A percentile compares a stretch with the other conserved stretches of the same genome.
These are phyloP conservation scores for Dicycla oo DNA, from an alignment of 2,888 invertebrate genomes.

Conservation along the genomic window DNA sequence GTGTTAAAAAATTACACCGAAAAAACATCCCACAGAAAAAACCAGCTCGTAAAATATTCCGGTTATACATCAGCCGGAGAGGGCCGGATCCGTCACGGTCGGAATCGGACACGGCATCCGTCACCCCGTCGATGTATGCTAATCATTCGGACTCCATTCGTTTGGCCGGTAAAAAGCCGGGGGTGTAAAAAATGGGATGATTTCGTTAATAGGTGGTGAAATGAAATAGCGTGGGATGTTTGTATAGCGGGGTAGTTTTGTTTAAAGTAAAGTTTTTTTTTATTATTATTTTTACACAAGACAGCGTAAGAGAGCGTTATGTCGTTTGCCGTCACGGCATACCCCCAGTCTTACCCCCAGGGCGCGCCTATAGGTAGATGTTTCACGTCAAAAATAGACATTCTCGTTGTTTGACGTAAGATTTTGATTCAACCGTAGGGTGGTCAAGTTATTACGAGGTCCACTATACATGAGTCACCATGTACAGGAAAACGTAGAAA, in stretches of 20 bases:
- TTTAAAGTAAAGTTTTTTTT: no score
- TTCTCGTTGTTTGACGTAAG: no score
- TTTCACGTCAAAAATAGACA: not conserved
- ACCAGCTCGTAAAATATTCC: constrained; percentile 52
- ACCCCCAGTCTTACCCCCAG: no score
- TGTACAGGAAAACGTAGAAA: not conserved
- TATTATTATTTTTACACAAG: no score
- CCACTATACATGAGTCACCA: no score
- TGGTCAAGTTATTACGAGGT: not conserved
- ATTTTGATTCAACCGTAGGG: no score
- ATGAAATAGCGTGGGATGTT: constrained; percentile 7
- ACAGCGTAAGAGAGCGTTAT: no score
- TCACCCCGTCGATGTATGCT: constrained; percentile 63
- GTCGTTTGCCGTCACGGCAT: no score
- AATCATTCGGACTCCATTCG: constrained; percentile 53
- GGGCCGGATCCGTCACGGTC: constrained; percentile 54
- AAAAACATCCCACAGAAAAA: constrained; percentile 36
- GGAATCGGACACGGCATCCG: constrained; percentile 54
- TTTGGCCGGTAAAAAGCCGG: constrained; percentile 41
- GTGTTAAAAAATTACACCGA: constrained; percentile 30
- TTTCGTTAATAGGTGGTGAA: constrained; percentile 32
- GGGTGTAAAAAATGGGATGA: constrained; percentile 39
- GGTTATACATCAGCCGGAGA: constrained; percentile 47
- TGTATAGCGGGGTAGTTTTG: not conserved
- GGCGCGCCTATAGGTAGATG: no score